Conservation (phyloP, 2,797 vertebrate species). For the Psittacula derbiana region DNA sequence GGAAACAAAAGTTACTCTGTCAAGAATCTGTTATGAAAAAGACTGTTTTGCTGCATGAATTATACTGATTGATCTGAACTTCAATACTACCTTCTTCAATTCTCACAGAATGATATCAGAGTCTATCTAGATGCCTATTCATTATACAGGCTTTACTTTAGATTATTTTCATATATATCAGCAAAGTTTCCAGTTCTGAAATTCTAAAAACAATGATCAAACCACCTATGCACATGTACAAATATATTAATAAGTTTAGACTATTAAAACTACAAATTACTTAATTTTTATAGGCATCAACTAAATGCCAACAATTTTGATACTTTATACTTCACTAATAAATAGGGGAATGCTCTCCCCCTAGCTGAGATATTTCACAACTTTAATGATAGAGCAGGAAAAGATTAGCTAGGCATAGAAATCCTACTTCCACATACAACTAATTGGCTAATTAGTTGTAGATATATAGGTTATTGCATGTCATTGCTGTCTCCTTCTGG, state of each 20-base stretch:
- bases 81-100: neutral
- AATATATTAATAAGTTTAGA: neutral
- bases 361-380: neutral
- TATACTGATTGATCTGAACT: neutral
- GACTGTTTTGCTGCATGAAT: neutral
- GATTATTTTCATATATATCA: neutral
- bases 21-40: neutral
- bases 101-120: neutral
- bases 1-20: constrained; percentile 25
- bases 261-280: neutral
- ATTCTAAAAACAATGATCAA: neutral
- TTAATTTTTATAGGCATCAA: neutral
- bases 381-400: neutral
- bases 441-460: neutral
- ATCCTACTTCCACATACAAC: neutral
- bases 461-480: neutral
- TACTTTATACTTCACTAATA: neutral
- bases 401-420: neutral
- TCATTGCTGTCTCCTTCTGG: neutral
- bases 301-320: neutral
- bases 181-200: neutral
- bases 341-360: neutral
- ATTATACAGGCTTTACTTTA: neutral
- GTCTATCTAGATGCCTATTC: neutral
- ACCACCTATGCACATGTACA: neutral